Conservation (phyloP, 2,888 invertebrate species). For the Panzeria rudis region DNA sequence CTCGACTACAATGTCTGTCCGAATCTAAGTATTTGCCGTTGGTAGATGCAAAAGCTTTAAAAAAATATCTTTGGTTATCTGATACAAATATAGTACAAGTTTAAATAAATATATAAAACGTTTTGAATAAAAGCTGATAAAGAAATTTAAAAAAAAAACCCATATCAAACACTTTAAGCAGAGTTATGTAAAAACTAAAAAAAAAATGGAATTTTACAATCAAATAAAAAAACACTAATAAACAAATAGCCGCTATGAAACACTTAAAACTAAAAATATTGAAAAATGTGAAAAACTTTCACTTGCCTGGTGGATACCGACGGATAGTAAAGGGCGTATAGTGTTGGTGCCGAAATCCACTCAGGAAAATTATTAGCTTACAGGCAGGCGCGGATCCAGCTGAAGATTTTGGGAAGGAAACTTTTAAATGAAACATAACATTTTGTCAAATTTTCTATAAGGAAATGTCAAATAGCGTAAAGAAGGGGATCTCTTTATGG, state of each 20-base stretch:
- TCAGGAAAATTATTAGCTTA: no score
- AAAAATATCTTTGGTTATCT: constrained; percentile 25
- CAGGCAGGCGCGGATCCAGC: no score
- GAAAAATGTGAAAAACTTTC: constrained; percentile 20
- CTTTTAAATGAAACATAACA: no score
- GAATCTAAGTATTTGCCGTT: neutral
- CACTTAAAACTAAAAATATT: neutral
- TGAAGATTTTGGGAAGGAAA: no score
- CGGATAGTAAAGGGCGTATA: no score
- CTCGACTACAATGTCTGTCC: neutral
- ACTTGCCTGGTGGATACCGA: neutral
- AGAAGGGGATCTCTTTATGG: no score
- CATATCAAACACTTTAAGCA: constrained; percentile 25
- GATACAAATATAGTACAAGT: constrained; percentile 49
- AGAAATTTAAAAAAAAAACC: neutral
- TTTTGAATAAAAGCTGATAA: constrained; percentile 39
- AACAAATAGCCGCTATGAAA: constrained; percentile 1
- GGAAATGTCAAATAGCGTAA: no score
- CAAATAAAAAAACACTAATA: neutral
- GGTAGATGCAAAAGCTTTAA: neutral
- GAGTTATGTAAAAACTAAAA: constrained; percentile 20
- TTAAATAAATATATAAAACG: constrained; percentile 43
- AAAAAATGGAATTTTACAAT: neutral
- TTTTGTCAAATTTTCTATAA: no score
- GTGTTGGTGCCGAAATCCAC: no score